These are phyloP conservation scores for Capreolus pygargus DNA, from an alignment of 2,113 vertebrate species.

Conservation along the genomic window DNA sequence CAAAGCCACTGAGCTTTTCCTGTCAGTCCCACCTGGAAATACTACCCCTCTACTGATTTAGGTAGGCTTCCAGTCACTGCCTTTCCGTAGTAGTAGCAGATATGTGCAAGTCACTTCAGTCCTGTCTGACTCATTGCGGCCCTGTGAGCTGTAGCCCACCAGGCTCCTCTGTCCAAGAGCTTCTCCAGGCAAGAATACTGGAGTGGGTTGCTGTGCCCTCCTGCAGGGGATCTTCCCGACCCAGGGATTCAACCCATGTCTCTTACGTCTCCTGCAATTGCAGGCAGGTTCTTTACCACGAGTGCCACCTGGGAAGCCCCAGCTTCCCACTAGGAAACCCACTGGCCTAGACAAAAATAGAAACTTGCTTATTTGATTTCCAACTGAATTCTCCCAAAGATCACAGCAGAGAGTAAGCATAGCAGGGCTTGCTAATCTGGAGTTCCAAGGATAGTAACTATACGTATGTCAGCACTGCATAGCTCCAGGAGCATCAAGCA, in stretches of 20 bases:
- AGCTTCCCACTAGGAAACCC: background rate
- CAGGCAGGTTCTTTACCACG: background rate
- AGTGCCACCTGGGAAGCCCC: background rate
- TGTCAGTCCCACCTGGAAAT: background rate
- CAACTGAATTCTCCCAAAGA: background rate
- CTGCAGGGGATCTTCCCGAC: background rate
- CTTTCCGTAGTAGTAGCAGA: background rate
- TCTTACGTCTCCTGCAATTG: background rate
- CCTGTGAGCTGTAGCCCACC: background rate
- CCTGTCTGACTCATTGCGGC: background rate
- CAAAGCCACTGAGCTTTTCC: background rate
- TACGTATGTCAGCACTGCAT: background rate
- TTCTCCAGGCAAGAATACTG: background rate
- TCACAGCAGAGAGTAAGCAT: background rate
- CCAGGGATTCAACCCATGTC: background rate
- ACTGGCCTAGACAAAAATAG: background rate
- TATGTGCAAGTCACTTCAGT: background rate
- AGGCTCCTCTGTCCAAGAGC: background rate
- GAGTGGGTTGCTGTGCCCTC: background rate
- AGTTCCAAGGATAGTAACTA: background rate
- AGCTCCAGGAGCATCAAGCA: background rate
- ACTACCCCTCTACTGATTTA: background rate
- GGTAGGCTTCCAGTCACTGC: background rate
- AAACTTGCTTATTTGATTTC: background rate
- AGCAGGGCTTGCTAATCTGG: background rate